Base-by-base conservation (phyloP, 2,797 vertebrate species). In the Sphenodon punctatus region DNA sequence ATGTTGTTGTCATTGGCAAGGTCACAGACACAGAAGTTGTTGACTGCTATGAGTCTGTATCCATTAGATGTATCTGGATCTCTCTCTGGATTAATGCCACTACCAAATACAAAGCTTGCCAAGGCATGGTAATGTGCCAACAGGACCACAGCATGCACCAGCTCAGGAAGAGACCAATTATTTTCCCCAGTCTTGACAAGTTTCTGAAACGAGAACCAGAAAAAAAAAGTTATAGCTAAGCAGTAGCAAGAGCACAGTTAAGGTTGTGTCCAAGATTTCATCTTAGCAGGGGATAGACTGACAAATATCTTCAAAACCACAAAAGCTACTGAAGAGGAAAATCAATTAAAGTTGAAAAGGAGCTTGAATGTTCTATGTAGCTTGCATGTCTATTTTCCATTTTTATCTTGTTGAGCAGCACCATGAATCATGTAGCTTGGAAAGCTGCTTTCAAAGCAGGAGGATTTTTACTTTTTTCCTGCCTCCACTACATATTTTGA, bases 111-210 rank as follows among this genome's bases (percentile, higher is more conserved):
- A 87, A 97, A 97, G 92, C 97, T 97, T 66, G 96, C 96, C 92
- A 97, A 92, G 65, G 96, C 96, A 38, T 97, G 97, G 83, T 96
- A 97, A 89, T 97, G 96, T 69, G 97, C 94, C 91, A 97, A 88
- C 27, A 97, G 94, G 82, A 97, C 97, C 91, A 97, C 96, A 16
- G 97, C 97, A 46, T 97, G 97, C 60, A 97, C 96, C 83, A 97
- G 94, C 83, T 97, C 97, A 67, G 97, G 96, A 92, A 97, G 93
- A 88, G 97, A 97, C 97, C 97, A 97, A 84, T 97, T 97, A 91
- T 97, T 97, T 94, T 97, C 97, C 77, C 97, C 97, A 48, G 97
- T 97, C 93, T 96, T 97, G 91, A 97, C 95, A 94, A 97, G 95
- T 94, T 96, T 96, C 97, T 97, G 92, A 92, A 94, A 96, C 65